Base-by-base conservation (phyloP, 2,113 vertebrate species). In the Naja naja region DNA sequence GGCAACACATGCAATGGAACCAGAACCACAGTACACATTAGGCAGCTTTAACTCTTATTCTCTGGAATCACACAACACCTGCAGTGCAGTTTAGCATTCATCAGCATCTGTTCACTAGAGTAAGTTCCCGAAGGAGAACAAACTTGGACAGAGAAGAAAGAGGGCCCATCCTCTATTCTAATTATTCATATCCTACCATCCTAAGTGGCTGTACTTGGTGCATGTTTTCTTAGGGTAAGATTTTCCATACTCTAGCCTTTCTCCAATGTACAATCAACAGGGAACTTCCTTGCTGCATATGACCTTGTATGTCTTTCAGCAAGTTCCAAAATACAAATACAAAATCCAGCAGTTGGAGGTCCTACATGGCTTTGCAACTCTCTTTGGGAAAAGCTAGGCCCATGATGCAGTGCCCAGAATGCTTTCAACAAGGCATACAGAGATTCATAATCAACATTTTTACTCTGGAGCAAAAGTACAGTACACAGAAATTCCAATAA, bases 31-130 rank as follows among this genome's bases (percentile, higher is more conserved):
- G 53, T 92, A 43, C 11, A 12, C 52, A 85, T 89, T 58, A 55
- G 7, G 27, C 55, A 60, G 49, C 54, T 45, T 86, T 91, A 93
- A 93, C 55, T 5, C 88, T 55, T 91, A 39, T 1, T 95, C 34
- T 94, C 89, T 18, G 93, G 94, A 95, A 93, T 58, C 0, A 88
- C 58, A 93, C 27, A 58, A 14, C 58, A 25, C 23, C 54, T 7
- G 85, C 95, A 91, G 91, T 94, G 39, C 56, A 6, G 39, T 93
- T 95, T 91, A 94, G 93, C 92, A 94, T 90, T 88, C 25, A 92
- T 89, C 23, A 89, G 39, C 94, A 9, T 0, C 0, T 93, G 55
- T 45, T 92, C 54, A 30, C 90, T 23, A 93, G 23, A 87, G 81
- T 90, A 94, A 95, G 91, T 6, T 22, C 60, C 1, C 0, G 43